Conservation (phyloP, 1,140 invertebrate genomes). For the Sminthurides bifidus region DNA sequence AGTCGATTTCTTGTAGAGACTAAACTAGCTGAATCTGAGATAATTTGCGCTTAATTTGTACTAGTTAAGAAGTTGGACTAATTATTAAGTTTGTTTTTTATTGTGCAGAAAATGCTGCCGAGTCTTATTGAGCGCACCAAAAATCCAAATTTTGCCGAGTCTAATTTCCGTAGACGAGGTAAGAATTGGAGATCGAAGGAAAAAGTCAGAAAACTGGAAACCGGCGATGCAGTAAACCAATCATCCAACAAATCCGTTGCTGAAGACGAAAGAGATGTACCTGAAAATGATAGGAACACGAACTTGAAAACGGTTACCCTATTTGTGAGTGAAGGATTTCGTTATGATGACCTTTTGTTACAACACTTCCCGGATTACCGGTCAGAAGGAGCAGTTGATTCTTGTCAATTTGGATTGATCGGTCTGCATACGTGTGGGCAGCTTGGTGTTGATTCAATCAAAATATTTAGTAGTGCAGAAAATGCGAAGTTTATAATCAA, state of each 20-base stretch:
- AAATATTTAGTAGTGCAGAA: conserved; percentile 50
- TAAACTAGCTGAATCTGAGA: too few species aligned
- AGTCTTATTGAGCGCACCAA: background rate
- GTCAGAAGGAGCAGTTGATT: background rate
- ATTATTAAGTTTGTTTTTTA: background rate
- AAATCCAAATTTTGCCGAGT: background rate
- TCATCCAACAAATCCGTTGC: background rate
- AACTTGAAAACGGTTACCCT: conserved; percentile 10
- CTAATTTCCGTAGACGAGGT: conserved; percentile 13
- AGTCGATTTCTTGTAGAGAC: background rate
- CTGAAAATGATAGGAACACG: background rate
- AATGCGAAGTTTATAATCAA: conserved; percentile 53
- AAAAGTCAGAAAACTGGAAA: background rate
- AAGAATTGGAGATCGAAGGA: conserved; percentile 14
- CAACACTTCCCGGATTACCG: background rate
- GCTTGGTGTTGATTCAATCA: conserved; percentile 58
- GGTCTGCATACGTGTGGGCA: conserved; percentile 86
- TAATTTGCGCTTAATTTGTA: too few species aligned
- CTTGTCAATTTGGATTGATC: conserved; percentile 43
- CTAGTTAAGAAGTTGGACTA: too few species aligned
- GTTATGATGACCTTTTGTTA: background rate
- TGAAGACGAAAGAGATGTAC: background rate
- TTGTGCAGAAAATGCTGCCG: background rate
- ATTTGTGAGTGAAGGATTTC: conserved; percentile 12
- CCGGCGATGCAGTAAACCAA: background rate